Evolutionary conservation across 2,797 vertebrate genomes (phyloP), one percentile per base, ranked within the genome.

Genomic region (Rachycentron canadum): DNA sequence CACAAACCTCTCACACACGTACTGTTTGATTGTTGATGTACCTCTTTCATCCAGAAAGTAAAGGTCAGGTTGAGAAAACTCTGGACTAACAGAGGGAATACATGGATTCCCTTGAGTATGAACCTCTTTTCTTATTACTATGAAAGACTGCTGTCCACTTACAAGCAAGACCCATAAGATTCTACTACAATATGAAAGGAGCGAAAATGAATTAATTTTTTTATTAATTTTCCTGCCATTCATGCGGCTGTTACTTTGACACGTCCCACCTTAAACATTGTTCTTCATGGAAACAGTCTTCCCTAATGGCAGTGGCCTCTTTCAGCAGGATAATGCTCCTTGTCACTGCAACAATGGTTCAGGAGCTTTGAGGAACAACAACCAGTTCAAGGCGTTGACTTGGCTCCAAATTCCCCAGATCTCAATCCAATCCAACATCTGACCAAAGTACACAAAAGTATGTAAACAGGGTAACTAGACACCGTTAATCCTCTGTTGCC

Each of bases 121-220:
- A 41, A 26, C 55, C 7, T 68, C 40, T 67, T 71, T 60, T 43
- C 25, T 73, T 36, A 30, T 75, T 45, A 64, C 73, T 73, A 73
- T 32, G 21, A 80, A 78, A 76, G 43, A 43, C 26, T 53, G 47
- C 76, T 72, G 50, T 62, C 65, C 71, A 52, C 69, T 62, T 65
- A 62, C 10, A 38, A 57, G 55, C 14, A 32, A 23, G 30, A 64
- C n/a, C 23, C 19, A 36, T 13, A 50, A 71, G 71, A 63, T 63
- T 73, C 26, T 69, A 62, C 57, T 19, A 3, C 2, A 50, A 25
- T 62, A 81, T 40, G 17, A 79, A 63, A 26, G 50, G 36, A 78
- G 40, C 41, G 62, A 16, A 36, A 81, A 79, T 69, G 5, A 68
- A 82, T 80, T 36, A 28, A 2, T n/a, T n/a, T n/a, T n/a, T n/a